These are phyloP conservation scores for Pantala flavescens DNA, from an alignment of 1,140 invertebrate species.

Conservation along the genomic window DNA sequence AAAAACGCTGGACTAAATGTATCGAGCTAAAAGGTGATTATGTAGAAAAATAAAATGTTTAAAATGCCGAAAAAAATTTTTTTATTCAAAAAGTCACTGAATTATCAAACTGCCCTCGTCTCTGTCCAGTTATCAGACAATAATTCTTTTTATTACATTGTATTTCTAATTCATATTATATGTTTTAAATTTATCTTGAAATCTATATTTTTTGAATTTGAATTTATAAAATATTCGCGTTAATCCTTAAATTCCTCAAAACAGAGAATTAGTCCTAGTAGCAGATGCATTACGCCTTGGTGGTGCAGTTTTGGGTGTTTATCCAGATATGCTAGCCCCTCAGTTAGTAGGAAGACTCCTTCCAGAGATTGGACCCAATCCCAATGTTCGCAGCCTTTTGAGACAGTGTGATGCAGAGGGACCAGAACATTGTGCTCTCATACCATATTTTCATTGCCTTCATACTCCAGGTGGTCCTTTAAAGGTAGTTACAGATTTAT, in stretches of 20 bases:
- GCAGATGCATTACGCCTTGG: conserved; percentile 88
- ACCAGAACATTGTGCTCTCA: conserved; percentile 73
- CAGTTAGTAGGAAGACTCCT: conserved; percentile 86
- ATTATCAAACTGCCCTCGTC: too few species aligned
- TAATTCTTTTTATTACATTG: too few species aligned
- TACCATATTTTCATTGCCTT: conserved; percentile 89
- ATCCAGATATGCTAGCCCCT: conserved; percentile 92
- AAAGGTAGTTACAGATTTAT: conserved; percentile 51
- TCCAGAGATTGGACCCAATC: conserved; percentile 78
- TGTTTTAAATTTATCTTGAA: too few species aligned
- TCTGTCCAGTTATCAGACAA: too few species aligned
- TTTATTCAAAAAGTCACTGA: too few species aligned
- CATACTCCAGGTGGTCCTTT: conserved; percentile 95
- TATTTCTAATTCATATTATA: too few species aligned
- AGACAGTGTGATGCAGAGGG: conserved; percentile 82
- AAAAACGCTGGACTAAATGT: too few species aligned
- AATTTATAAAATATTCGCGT: too few species aligned
- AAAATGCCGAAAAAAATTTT: too few species aligned
- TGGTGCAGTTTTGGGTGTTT: conserved; percentile 76
- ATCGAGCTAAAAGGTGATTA: too few species aligned
- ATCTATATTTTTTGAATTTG: too few species aligned
- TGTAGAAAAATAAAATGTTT: too few species aligned
- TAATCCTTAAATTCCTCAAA: background rate
- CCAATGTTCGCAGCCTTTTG: conserved; percentile 75
- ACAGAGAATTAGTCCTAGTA: conserved; percentile 81